These are phyloP conservation scores for Elachura formosa DNA, from an alignment of 2,113 vertebrate species.

Conservation along the genomic window DNA sequence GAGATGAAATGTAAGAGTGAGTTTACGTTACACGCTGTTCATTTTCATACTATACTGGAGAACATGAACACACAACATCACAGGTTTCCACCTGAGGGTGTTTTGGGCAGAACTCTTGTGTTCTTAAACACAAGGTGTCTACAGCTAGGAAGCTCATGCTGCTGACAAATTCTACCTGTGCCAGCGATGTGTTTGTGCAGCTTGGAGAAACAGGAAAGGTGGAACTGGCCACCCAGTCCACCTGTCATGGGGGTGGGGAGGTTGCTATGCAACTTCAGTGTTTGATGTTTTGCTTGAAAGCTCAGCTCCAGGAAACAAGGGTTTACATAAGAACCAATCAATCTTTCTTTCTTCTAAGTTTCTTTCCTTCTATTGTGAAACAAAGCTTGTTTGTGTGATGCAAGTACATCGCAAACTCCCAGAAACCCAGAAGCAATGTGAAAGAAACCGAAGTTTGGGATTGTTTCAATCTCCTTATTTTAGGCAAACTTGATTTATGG, in stretches of 20 bases:
- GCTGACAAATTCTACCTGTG: background rate
- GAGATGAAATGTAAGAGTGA: background rate
- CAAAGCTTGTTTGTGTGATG: background rate
- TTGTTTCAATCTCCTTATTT: background rate
- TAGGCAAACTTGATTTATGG: background rate
- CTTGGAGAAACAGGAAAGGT: slow-evolving; percentile 42
- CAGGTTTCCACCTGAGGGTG: background rate
- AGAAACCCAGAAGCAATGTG: background rate
- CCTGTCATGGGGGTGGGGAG: slow-evolving; percentile 16
- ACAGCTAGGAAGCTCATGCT: background rate
- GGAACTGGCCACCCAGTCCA: background rate
- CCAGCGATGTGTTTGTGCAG: background rate
- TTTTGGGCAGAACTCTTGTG: background rate
- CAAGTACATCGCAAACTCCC: background rate
- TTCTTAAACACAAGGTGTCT: background rate
- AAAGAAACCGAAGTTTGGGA: background rate
- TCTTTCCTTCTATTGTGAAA: background rate
- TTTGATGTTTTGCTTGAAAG: slow-evolving; percentile 47
- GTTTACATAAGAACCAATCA: slow-evolving; percentile 23
- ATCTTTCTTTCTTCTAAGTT: background rate
- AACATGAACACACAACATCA: background rate
- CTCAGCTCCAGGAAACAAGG: slow-evolving; percentile 38
- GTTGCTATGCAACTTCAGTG: slow-evolving; percentile 33
- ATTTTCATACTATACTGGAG: background rate
- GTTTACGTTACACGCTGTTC: background rate